A percentile compares a stretch with the other conserved stretches of the same genome.
phyloP scores from a whole-genome alignment of 2,797 vertebrate species.

The Acipenser ruthenus region DNA sequence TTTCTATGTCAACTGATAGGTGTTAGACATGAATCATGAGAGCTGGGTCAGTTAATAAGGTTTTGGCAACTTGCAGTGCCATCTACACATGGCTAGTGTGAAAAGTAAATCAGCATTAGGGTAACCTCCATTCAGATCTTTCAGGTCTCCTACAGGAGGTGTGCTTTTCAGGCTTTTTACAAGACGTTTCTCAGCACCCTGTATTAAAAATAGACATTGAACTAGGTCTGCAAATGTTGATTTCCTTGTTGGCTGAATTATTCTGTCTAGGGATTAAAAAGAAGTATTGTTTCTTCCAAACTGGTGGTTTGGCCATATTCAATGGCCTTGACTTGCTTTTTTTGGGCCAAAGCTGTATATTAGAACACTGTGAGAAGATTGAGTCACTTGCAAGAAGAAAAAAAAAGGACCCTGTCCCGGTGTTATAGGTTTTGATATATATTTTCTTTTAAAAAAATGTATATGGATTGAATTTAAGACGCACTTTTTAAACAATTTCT shows the following conservation, averaged over 20 bases:
- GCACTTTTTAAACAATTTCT: no score
- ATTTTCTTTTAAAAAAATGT: no score
- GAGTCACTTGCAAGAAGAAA: slow-evolving; percentile 24
- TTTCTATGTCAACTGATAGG: slow-evolving; percentile 2
- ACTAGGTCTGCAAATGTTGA: no score
- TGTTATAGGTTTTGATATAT: no score
- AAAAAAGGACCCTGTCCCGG: no score
- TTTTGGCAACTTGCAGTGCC: slow-evolving; percentile 5
- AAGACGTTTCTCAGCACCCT: no score
- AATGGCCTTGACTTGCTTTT: slow-evolving; percentile 34
- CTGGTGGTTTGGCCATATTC: slow-evolving; percentile 24
- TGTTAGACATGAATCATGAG: slow-evolving; percentile 10
- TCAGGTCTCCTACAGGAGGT: not conserved
- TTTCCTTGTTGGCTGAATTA: slow-evolving; percentile 24
- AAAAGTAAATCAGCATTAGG: slow-evolving; percentile 6
- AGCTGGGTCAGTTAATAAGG: slow-evolving; percentile 1
- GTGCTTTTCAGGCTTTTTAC: no score
- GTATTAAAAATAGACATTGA: no score
- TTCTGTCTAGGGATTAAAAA: slow-evolving; percentile 19
- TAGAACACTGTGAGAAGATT: slow-evolving; percentile 22
- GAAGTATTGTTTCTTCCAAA: slow-evolving; percentile 15
- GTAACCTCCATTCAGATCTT: not conserved
- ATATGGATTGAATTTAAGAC: no score
- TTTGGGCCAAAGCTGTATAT: slow-evolving; percentile 1
- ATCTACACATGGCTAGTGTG: slow-evolving; percentile 5